Base-by-base conservation (phyloP, 2,113 vertebrate species). In the Centropristis striata region DNA sequence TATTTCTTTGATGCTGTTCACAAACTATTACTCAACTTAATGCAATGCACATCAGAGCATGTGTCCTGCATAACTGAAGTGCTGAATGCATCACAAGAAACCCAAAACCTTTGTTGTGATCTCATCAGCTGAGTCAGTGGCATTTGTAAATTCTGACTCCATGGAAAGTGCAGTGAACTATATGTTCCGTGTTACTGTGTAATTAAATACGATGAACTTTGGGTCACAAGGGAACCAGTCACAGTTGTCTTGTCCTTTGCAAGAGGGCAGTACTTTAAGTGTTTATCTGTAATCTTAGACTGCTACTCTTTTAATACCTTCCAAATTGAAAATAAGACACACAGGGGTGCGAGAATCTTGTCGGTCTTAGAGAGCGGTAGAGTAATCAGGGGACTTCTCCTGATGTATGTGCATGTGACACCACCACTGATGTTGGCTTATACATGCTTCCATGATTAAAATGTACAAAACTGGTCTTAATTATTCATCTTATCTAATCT, bases 101-200 rank as follows among this genome's bases (percentile, higher is more conserved):
- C 57, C 13, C 32, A 74, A 77, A 42, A 36, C 60, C 47, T 84
- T 80, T 82, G 50, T 68, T 8, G n/a, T 68, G 63, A 49, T 37
- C 50, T 85, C 55, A 68, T 50, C 59, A 68, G 55, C 25, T 81
- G 65, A 84, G 50, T 80, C 77, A 74, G 11, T 54, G 77, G 27
- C 57, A 39, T 68, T 71, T 46, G 27, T 64, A n/a, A 72, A 58
- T 63, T 57, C 46, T 69, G 81, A 81, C 23, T 75, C 72, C 42
- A 72, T 57, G 63, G 67, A 77, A 70, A 73, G 44, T 49, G 27
- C 46, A 50, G 10, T 42, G 20, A 70, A 51, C 23, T 3, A 39
- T 42, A 13, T 14, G 16, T 1, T 0, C 11, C 9, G 3, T 37
- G 25, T 63, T 23, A 61, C 12, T 7, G 2, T 63, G 51, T 51